Base-by-base conservation (phyloP, 2,888 invertebrate genomes). In the Temnothorax unifasciatus region DNA sequence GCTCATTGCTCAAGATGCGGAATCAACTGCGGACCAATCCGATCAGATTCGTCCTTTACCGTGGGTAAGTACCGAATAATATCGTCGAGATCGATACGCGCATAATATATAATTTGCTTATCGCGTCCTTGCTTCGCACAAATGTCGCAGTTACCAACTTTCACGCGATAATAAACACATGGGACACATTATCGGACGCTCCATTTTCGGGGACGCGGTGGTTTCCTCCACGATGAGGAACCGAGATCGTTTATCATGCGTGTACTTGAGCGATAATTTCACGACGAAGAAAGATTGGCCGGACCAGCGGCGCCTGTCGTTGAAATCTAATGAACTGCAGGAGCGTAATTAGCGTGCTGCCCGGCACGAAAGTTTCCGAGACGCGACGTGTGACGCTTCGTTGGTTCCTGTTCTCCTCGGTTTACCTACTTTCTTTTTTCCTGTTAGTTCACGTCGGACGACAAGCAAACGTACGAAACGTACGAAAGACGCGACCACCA, bases 1-100 rank as follows among this genome's bases (percentile, higher is more conserved):
- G 66, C 87, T 88, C 6, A 87, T 90, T 29, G 85, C 84, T 6
- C 85, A 83, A 52, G 85, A 91, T 71, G 90, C 91, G 29, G 90
- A 87, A 18, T 84, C 89, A 18, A 76, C 85, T 41, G 86, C 86
- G 69, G 91, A 89, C 25, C 90, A 89, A 47, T 64, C 73, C 4
- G 75, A 85, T n/a, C 82, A 85, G 41, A 57, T 83, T 63, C 77
- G 79, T 13, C 38, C 89, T 13, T 73, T 77, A 13, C 79, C 74
- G 25, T 34, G 76, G 90, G 90, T 90, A 64, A 86, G 89, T 68
- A n/a, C n/a, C 38, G 47, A 18, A 57, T 9, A 4, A 68, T 68
- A 21, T 57, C 18, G 8, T 25, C 34, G 13, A 66, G 11, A 38
- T 21, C 9, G 29, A n/a, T 50, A 8, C 50, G 21, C 29, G 29